A percentile compares a stretch with the other conserved stretches of the same genome.
Evolutionary conservation across 1,140 invertebrate species (phyloP).

Genomic region (Camponotus pennsylvanicus): DNA sequence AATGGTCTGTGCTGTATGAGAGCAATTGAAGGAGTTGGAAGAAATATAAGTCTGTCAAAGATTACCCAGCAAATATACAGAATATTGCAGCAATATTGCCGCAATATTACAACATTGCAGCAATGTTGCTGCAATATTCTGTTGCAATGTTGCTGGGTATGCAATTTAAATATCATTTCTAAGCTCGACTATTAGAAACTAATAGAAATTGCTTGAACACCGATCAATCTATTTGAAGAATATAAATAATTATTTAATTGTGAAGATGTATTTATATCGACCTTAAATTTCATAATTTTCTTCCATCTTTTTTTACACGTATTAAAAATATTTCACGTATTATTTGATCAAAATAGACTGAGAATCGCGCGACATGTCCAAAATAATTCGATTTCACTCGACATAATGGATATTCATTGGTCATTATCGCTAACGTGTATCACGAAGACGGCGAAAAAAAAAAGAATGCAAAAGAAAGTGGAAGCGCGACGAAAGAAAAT

Average conservation of each 20-base stretch:
- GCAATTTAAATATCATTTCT: too few species aligned
- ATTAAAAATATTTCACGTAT: background rate
- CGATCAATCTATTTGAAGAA: background rate
- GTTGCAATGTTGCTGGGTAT: too few species aligned
- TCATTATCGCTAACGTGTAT: slow-evolving; percentile 38
- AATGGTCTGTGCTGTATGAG: background rate
- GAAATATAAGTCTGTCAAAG: background rate
- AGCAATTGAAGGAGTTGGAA: background rate
- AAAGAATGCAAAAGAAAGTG: slow-evolving; percentile 16
- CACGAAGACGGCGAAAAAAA: background rate
- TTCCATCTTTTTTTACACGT: background rate
- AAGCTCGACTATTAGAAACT: too few species aligned
- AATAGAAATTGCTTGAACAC: background rate
- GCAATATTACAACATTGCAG: too few species aligned
- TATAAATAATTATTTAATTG: background rate
- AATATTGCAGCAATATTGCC: too few species aligned
- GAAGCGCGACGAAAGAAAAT: slow-evolving; percentile 47
- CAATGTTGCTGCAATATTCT: too few species aligned
- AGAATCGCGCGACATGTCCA: background rate
- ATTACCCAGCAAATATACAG: background rate
- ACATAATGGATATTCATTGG: slow-evolving; percentile 46
- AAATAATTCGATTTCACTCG: slow-evolving; percentile 12
- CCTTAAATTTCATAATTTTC: background rate
- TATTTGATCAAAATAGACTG: background rate
- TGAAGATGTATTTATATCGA: background rate